These are phyloP conservation scores for Prochilodus magdalenae DNA, from an alignment of 2,113 vertebrate genomes.

Conservation along the genomic window DNA sequence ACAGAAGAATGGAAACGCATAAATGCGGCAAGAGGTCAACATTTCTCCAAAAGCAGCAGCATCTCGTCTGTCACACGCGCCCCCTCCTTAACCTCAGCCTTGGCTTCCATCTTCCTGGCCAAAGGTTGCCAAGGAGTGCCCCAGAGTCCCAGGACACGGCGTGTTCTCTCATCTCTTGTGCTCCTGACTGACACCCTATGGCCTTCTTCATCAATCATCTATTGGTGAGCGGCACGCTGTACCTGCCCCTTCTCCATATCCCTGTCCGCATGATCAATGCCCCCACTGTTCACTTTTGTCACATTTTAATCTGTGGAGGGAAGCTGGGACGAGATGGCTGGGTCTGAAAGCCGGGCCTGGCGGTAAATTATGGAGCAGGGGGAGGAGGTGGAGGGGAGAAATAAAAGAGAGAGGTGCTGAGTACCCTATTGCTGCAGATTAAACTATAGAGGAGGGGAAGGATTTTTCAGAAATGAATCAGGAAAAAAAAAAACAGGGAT, in stretches of 20 bases:
- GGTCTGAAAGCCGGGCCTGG: conserved; percentile 10
- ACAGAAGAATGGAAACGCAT: too few relatives aligned
- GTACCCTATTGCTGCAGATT: conserved; percentile 17
- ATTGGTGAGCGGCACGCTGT: not conserved
- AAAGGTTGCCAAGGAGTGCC: not conserved
- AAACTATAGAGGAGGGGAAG: conserved; percentile 3
- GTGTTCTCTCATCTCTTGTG: not conserved
- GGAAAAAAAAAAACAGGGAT: not conserved
- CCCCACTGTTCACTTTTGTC: conserved; percentile 43
- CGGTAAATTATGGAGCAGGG: conserved; percentile 35
- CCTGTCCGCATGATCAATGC: conserved; percentile 57
- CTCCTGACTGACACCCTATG: conserved; percentile 29
- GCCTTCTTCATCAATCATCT: conserved; percentile 43
- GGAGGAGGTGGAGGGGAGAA: not conserved
- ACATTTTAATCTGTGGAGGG: conserved; percentile 58
- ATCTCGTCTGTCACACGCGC: not conserved
- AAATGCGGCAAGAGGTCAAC: not conserved
- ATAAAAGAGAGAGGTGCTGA: not conserved
- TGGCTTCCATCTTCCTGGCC: not conserved
- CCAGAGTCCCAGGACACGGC: not conserved
- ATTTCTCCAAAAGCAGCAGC: not conserved
- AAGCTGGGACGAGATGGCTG: conserved; percentile 32
- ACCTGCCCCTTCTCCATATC: conserved; percentile 25
- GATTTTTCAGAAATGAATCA: conserved; percentile 21
- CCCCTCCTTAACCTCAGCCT: not conserved